Base-by-base conservation (phyloP, 2,113 vertebrate genomes). In the Campylomormyrus tamandua region DNA sequence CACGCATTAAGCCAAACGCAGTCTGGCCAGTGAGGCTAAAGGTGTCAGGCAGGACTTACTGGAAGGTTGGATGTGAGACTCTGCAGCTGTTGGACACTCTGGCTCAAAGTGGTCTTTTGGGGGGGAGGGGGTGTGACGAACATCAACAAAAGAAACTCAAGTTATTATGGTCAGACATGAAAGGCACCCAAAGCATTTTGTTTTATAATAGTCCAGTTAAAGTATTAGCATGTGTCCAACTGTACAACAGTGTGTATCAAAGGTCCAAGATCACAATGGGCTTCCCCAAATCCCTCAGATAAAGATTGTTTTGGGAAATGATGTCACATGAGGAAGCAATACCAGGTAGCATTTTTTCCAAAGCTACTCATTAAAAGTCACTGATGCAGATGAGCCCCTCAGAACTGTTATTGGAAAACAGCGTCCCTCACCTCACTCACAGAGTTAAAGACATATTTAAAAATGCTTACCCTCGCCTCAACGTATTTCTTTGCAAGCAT, bases 61-160 rank as follows among this genome's bases (percentile, higher is more conserved):
- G 87, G 92, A 88, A 99, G 93, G 91, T 97, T 96, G 9, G 93
- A 95, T 13, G 95, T 94, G 0, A 93, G 97, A 90, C 90, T 95
- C 89, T 98, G 95, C 91, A 99, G 95, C 50, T 95, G 92, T 62
- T 94, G 93, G 94, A 98, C 95, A 87, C 95, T 97, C 92, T 96
- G 95, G 93, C 96, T 96, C 94, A 98, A 90, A 21, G 94, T 93
- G 21, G 93, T 96, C 98, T 98, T 53, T 98, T 46, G 56, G 31
- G 5, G 53, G 52, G 48, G 48, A 10, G 10, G 92, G 42, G 10
- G n/a, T 24, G 91, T 45, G 90, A 50, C 4, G 83, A 88, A 19
- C 3, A 0, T 58, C 11, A 83, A 88, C 6, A 90, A 0, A 91
- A 46, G 50, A 92, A 62, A n/a, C 13, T 89, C 50, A 85, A 84